Evolutionary conservation across 2,888 invertebrate species (phyloP).

Genomic region (Sabatieria punctata): DNA sequence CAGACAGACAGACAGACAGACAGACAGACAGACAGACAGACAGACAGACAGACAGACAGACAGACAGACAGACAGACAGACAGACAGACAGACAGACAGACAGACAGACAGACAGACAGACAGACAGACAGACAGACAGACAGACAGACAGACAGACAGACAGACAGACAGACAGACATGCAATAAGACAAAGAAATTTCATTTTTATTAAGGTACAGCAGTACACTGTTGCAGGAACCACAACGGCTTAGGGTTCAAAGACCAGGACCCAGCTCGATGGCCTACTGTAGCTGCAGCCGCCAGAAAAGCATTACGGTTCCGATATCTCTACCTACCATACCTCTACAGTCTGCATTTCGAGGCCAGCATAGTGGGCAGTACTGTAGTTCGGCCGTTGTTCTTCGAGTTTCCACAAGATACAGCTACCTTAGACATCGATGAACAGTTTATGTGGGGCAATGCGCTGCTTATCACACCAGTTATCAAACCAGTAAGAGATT

Average conservation of each 20-base stretch:
- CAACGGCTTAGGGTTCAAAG: slow-evolving; percentile 17
- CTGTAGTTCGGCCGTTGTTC: slow-evolving; percentile 47
- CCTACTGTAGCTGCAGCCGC: not conserved
- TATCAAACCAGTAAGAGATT: too few relatives aligned
- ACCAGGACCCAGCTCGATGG: slow-evolving; percentile 27
- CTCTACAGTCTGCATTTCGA: slow-evolving; percentile 41
- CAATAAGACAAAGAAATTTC: not conserved
- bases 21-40: too few relatives aligned
- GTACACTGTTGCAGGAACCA: slow-evolving; percentile 28
- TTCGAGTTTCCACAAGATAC: slow-evolving; percentile 38
- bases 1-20: too few relatives aligned
- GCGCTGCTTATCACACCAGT: slow-evolving; percentile 46
- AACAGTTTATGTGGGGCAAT: slow-evolving; percentile 47
- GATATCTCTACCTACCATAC: slow-evolving; percentile 38
- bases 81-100: too few relatives aligned
- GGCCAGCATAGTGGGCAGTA: slow-evolving; percentile 32
- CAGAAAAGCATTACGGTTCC: not conserved
- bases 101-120: too few relatives aligned
- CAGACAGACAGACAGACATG: too few relatives aligned
- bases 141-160: too few relatives aligned
- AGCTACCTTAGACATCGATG: slow-evolving; percentile 37
- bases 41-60: too few relatives aligned
- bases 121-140: too few relatives aligned
- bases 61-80: too few relatives aligned
- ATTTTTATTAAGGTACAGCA: not conserved